A percentile compares a stretch with the other conserved stretches of the same genome.
Evolutionary conservation across 2,888 invertebrate genomes (phyloP).

Genomic region (Euspilapteryx auroguttella): DNA sequence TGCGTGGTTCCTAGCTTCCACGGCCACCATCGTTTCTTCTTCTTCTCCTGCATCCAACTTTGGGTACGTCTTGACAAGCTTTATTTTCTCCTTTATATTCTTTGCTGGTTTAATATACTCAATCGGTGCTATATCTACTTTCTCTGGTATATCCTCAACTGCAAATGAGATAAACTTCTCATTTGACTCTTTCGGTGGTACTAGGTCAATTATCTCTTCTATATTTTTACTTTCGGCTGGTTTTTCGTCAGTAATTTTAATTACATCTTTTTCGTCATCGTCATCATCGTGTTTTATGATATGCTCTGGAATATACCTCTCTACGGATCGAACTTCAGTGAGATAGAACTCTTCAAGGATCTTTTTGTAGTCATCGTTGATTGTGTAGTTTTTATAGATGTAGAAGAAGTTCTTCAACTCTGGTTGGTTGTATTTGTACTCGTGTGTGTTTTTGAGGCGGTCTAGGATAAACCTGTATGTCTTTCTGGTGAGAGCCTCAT

Average conservation of each 20-base stretch:
- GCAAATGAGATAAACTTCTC: constrained; percentile 59
- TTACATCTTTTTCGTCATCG: constrained; percentile 21
- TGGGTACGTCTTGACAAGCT: constrained; percentile 49
- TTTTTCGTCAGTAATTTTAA: constrained; percentile 27
- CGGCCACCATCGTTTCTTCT: constrained; percentile 63
- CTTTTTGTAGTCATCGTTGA: constrained; percentile 62
- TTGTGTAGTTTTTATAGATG: constrained; percentile 66
- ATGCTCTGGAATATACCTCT: constrained; percentile 32
- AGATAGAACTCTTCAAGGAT: constrained; percentile 60
- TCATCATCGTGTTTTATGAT: constrained; percentile 22
- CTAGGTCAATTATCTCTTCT: constrained; percentile 27
- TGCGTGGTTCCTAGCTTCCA: constrained; percentile 55
- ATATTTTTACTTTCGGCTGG: constrained; percentile 17
- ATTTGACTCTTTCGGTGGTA: constrained; percentile 40
- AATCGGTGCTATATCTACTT: constrained; percentile 27
- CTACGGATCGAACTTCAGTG: constrained; percentile 64
- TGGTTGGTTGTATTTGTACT: constrained; percentile 53
- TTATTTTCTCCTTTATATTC: constrained; percentile 57
- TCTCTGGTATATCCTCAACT: constrained; percentile 48
- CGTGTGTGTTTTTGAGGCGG: constrained; percentile 45
- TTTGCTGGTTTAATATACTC: constrained; percentile 39
- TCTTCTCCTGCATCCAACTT: constrained; percentile 53
- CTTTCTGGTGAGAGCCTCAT: constrained; percentile 38
- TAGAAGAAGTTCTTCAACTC: constrained; percentile 70
- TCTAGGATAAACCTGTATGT: constrained; percentile 52